Conservation (phyloP, 1,140 invertebrate genomes). For the Vanessa tameamea region DNA sequence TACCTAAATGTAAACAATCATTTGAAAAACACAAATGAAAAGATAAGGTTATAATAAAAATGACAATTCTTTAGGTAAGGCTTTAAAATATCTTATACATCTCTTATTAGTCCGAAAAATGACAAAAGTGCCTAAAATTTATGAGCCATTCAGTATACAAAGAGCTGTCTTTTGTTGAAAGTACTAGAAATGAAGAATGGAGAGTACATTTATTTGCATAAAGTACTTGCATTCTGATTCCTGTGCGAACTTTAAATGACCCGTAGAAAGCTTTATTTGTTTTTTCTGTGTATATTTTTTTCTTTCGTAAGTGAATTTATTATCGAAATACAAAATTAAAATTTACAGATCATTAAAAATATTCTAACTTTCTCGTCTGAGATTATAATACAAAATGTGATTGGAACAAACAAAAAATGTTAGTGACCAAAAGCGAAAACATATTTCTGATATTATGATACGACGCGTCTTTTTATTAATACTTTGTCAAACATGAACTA, state of each 20-base stretch:
- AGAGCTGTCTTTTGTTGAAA: constrained; percentile 9
- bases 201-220: constrained; percentile 11
- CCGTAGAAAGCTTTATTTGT: background rate
- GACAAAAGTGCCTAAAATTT: constrained; percentile 8
- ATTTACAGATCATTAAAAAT: no score
- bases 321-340: no score
- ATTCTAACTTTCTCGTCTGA: no score
- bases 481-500: no score
- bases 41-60: background rate
- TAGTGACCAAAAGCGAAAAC: no score
- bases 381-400: no score
- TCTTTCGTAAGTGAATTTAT: background rate
- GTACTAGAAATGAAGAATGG: constrained; percentile 9
- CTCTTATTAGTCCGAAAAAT: constrained; percentile 1
- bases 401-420: no score
- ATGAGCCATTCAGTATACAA: constrained; percentile 4
- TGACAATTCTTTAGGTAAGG: background rate
- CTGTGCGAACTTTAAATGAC: background rate
- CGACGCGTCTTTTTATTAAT: no score
- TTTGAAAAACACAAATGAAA: background rate
- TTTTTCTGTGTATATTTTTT: background rate
- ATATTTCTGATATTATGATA: no score
- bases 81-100: background rate
- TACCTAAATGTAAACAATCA: no score
- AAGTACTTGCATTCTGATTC: constrained; percentile 3